Evolutionary conservation across 2,888 invertebrate species (phyloP).

Genomic region (Embidobia sp.): DNA sequence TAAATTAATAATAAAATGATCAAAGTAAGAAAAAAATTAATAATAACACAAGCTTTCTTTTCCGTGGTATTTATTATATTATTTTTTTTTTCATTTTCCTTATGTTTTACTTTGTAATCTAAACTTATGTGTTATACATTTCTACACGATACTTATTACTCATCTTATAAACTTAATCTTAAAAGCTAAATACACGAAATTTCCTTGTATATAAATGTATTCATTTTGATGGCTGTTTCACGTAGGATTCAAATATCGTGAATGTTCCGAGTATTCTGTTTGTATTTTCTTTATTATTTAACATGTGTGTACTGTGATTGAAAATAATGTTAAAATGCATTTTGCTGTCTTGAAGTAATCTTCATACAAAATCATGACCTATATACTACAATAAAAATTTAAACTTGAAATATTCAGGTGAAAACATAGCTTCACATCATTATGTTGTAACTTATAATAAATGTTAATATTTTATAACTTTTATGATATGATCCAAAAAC

Average conservation of each 20-base stretch:
- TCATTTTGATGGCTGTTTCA: conserved; percentile 51
- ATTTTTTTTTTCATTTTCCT: conserved; percentile 70
- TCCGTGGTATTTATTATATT: conserved; percentile 34
- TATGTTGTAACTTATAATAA: no score
- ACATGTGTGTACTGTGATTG: background rate
- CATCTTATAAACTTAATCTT: conserved; percentile 76
- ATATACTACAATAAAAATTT: no score
- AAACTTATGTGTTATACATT: conserved; percentile 80
- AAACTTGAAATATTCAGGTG: no score
- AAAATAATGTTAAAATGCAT: background rate
- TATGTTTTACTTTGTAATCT: conserved; percentile 81
- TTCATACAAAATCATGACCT: no score
- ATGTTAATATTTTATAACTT: no score
- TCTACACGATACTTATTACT: conserved; percentile 75
- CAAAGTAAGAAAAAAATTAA: no score
- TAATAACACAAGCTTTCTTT: no score
- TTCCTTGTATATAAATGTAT: conserved; percentile 78
- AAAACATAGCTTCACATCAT: no score
- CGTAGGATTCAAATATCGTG: conserved; percentile 6
- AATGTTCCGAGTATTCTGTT: background rate
- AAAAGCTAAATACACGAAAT: conserved; percentile 79
- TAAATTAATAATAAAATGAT: no score
- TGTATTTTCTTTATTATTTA: background rate
- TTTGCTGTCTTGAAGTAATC: background rate
- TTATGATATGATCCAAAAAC: no score